Base-by-base conservation (phyloP, 1,140 invertebrate genomes). In the Microplitis mediator region DNA sequence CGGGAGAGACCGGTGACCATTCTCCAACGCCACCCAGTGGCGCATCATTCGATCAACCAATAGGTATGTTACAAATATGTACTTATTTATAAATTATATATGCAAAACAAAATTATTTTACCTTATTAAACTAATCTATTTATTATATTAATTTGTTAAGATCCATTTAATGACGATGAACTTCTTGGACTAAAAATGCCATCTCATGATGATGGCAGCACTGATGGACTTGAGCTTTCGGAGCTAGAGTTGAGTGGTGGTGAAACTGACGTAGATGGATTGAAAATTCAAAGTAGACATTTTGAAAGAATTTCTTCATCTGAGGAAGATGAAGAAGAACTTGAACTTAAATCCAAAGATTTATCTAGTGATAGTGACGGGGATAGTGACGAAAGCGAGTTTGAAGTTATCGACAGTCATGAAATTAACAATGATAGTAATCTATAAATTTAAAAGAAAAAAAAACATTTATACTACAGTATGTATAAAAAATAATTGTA, bases 171-270 rank as follows among this genome's bases (percentile, higher is more conserved):
- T 36, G 84, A 86, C 3, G 82, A 86, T 13, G 84, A 87, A n/a
- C 76, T 86, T 31, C 34, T 80, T 35, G 84, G 78, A 70, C 72
- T 85, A 39, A 83, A 77, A 73, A 85, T 87, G 80, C 83, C 86
- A n/a, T 85, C 85, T 4, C 85, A 86, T 60, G 85, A 86, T 34
- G 86, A 87, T 9, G 82, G 79, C 52, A 86, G 85, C 13, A 82
- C 80, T 1, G 84, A 85, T 62, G 84, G 80, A 5, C 68, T 83
- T 6, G 85, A 87, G 31, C 50, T 84, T 3, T 85, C 83, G 3
- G 84, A 86, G 62, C 65, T 84, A 14, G 85, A 87, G 31, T 75
- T 86, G 14, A 85, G 81, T 76, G 74, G 72, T 5, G 78, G 76
- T 45, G 84, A 85, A 34, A 80, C 76, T 23, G 82, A 85, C 6